These are phyloP conservation scores for Zeugodacus cucurbitae DNA, from an alignment of 1,140 invertebrate genomes.

Conservation along the genomic window DNA sequence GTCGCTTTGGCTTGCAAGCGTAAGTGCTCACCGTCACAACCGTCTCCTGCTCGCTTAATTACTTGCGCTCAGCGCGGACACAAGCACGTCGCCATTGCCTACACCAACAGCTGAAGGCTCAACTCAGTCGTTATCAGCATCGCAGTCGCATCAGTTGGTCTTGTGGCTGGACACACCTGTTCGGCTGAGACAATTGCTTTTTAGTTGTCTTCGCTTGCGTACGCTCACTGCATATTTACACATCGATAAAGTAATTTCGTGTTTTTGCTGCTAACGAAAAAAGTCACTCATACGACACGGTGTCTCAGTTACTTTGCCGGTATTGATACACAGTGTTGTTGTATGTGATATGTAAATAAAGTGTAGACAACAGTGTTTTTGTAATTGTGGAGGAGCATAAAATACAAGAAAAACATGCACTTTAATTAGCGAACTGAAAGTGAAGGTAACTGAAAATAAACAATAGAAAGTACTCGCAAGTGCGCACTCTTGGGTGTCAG, in stretches of 20 bases:
- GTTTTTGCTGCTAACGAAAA: neutral
- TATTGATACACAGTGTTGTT: neutral
- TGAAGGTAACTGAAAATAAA: neutral
- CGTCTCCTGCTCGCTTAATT: neutral
- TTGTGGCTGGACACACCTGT: neutral
- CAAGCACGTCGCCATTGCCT: neutral
- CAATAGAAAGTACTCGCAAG: neutral
- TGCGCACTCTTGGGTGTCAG: neutral
- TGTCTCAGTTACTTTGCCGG: neutral
- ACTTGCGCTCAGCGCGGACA: neutral
- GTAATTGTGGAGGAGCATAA: neutral
- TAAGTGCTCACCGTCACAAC: neutral
- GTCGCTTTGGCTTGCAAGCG: neutral
- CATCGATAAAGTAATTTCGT: neutral
- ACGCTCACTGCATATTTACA: neutral
- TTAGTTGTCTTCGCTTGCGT: neutral
- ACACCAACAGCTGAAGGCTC: neutral
- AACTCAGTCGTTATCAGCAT: neutral
- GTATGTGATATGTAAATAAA: neutral
- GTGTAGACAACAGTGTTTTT: neutral
- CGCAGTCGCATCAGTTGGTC: neutral
- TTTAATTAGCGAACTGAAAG: conserved; percentile 4
- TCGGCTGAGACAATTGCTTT: neutral
- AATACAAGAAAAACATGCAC: neutral
- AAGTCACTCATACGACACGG: conserved; percentile 14